Base-by-base conservation (phyloP, 2,888 invertebrate species). In the Diaphora mendica region DNA sequence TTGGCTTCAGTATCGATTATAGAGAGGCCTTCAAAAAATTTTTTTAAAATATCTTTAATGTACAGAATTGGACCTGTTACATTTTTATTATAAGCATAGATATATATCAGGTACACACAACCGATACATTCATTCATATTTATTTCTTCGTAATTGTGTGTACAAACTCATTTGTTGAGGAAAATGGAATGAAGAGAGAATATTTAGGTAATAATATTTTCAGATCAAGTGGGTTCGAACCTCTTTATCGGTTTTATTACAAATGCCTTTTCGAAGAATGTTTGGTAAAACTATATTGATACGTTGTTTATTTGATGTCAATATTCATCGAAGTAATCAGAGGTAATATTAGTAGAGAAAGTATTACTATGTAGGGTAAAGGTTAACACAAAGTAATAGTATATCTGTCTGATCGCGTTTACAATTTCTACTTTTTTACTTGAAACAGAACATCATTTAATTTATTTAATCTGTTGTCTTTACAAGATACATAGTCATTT, bases 201-300 rank as follows among this genome's bases (percentile, higher is more conserved):
- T 42, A 64, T 55, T 26, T 48, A 64, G 13, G 5, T 35, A 68
- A 68, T 68, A 51, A 64, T 51, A 39, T 64, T 72, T 68, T 30
- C 33, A 68, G 68, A 59, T 71, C 59, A 71, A 71, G 59, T 59
- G 59, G 66, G 35, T 59, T 23, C 20, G 44, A 39, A 59, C 20
- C 33, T 71, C 20, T 59, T 65, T 51, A 59, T 39, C 33, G 71
- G 33, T 23, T 71, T 66, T 55, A 67, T 67, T 71, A 71, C 64
- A 70, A 26, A 30, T 51, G 59, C 55, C 42, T 42, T 55, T 59
- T 39, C 55, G 30, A 66, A 30, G 13, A 66, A 55, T 66, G 30
- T 66, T 71, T 51, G 42, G 30, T 51, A 17, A 42, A 39, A n/a
- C 66, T 26, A 65, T 51, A 55, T 65, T 42, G 55, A 20, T 42